These are phyloP conservation scores for Megaceryle alcyon DNA, from an alignment of 2,797 vertebrate species.

Conservation along the genomic window DNA sequence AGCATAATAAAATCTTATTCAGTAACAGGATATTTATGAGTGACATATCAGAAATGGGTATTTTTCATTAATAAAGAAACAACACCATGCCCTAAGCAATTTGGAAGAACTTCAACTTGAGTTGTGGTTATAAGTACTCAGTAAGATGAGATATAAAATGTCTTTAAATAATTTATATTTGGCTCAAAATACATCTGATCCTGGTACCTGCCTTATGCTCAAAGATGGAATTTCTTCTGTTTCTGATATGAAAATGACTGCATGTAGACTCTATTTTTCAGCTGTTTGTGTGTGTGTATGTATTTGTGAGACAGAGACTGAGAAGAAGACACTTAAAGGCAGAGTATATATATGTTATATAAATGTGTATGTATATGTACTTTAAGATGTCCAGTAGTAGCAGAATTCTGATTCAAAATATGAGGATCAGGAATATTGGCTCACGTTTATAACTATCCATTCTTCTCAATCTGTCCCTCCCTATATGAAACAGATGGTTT, in stretches of 20 bases:
- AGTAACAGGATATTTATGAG: neutral
- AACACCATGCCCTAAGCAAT: neutral
- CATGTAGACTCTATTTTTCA: slow-evolving; percentile 4
- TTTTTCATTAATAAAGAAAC: neutral
- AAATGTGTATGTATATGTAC: neutral
- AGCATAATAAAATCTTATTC: neutral
- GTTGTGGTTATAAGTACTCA: neutral
- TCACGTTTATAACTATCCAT: neutral
- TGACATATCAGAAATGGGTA: neutral
- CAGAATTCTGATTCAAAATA: neutral
- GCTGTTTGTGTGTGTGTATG: neutral
- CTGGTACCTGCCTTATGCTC: neutral
- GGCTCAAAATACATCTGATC: slow-evolving; percentile 9
- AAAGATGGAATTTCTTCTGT: neutral
- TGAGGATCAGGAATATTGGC: neutral
- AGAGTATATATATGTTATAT: neutral
- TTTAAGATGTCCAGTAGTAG: neutral
- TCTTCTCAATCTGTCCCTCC: slow-evolving; percentile 32
- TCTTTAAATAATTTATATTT: slow-evolving; percentile 42
- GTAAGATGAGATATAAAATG: neutral
- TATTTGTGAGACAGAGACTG: neutral
- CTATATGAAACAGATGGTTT: slow-evolving; percentile 54
- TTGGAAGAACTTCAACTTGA: neutral
- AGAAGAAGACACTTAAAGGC: neutral
- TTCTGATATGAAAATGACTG: slow-evolving; percentile 6